Evolutionary conservation across 2,797 vertebrate genomes (phyloP).

Genomic region (Zonotrichia albicollis): DNA sequence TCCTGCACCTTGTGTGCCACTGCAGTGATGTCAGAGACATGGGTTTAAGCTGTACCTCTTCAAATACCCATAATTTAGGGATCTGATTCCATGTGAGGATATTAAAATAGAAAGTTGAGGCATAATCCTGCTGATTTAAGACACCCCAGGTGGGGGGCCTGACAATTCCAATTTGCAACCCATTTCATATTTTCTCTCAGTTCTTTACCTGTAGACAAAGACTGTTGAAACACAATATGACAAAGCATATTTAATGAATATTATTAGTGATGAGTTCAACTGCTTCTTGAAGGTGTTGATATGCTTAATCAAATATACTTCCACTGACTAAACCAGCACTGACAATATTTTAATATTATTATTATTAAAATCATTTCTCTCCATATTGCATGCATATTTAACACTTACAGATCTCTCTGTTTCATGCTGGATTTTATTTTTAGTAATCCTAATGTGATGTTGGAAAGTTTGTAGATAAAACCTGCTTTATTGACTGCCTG

Average conservation of each 20-base stretch:
- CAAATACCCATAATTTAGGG: not conserved
- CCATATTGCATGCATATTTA: not conserved
- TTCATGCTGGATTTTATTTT: slow-evolving; percentile 7
- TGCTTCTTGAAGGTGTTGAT: not conserved
- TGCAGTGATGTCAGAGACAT: not conserved
- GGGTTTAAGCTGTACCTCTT: not conserved
- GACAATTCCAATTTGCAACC: not conserved
- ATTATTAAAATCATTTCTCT: not conserved
- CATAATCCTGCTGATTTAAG: not conserved
- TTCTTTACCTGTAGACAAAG: not conserved
- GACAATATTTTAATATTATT: not conserved
- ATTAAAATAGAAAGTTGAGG: not conserved
- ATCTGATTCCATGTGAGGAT: not conserved
- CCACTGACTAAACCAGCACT: not conserved
- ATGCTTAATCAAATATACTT: slow-evolving; percentile 1
- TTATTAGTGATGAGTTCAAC: not conserved
- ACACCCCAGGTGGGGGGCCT: not conserved
- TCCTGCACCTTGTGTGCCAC: not conserved
- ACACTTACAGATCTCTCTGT: not conserved
- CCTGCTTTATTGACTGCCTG: not conserved
- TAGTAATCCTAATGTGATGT: not conserved
- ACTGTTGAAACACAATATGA: not conserved
- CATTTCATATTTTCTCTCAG: not conserved
- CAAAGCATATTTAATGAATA: slow-evolving; percentile 1
- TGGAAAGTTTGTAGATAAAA: not conserved